Conservation (phyloP, 2,113 vertebrate species). For the Colossoma macropomum region DNA sequence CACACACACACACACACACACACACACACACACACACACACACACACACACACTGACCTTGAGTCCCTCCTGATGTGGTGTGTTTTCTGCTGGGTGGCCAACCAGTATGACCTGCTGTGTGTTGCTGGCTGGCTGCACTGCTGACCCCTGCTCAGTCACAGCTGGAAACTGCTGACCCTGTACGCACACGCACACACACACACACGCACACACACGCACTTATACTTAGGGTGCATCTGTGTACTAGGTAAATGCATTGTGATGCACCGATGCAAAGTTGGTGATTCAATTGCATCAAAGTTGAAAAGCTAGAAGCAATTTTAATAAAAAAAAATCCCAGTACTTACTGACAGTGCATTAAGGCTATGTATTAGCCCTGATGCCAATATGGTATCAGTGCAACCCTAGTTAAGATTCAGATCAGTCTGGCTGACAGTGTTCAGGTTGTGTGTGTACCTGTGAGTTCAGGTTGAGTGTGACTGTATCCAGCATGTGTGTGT, state of each 20-base stretch:
- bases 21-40: not conserved
- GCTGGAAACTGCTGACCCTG: constrained; percentile 90
- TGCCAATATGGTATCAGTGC: no score
- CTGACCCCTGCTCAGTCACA: constrained; percentile 84
- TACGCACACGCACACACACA: constrained; percentile 12
- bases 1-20: not conserved
- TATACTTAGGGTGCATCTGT: not conserved
- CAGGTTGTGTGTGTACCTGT: constrained; percentile 23
- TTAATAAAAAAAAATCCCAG: no score
- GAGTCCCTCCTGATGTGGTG: constrained; percentile 65
- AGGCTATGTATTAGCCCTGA: no score
- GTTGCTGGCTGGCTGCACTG: constrained; percentile 75
- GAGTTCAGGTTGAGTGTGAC: constrained; percentile 93
- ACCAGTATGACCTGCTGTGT: constrained; percentile 92
- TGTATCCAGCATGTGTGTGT: constrained; percentile 93
- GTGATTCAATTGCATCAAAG: no score
- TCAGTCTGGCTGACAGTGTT: no score
- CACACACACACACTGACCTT: constrained; percentile 60
- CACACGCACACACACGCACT: not conserved
- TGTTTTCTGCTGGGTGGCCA: constrained; percentile 83
- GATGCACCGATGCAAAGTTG: no score
- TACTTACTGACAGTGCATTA: no score
- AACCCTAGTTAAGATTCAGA: no score
- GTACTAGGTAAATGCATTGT: no score
- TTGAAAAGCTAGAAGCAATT: not conserved